These are phyloP conservation scores for Spheniscus mendiculus DNA, from an alignment of 2,113 vertebrate species.

Conservation along the genomic window DNA sequence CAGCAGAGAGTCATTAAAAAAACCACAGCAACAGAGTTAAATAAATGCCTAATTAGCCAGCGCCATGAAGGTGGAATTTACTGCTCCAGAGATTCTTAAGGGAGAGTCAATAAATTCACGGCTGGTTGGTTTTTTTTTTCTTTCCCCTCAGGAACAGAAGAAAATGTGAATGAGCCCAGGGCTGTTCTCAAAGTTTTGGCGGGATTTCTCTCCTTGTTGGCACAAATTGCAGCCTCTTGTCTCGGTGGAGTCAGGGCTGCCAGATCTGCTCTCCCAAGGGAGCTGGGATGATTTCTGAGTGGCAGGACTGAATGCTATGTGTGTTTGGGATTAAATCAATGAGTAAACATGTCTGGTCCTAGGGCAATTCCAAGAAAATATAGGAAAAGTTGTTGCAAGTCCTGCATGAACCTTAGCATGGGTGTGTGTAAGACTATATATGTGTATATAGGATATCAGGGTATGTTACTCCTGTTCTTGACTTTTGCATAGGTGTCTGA, in stretches of 20 bases:
- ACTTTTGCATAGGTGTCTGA: not conserved
- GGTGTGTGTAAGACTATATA: not conserved
- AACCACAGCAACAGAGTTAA: conserved; percentile 77
- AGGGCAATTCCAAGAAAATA: not conserved
- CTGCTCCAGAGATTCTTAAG: conserved; percentile 74
- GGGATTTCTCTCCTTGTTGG: conserved; percentile 53
- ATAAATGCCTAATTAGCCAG: conserved; percentile 85
- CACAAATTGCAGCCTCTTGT: not conserved
- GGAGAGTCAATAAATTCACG: conserved; percentile 82
- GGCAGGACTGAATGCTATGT: not conserved
- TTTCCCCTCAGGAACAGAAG: conserved; percentile 29
- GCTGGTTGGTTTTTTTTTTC: conserved; percentile 26
- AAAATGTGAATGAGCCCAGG: conserved; percentile 60
- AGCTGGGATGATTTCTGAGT: not conserved
- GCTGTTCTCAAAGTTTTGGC: conserved; percentile 50
- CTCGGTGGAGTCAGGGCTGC: not conserved
- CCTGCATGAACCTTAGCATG: not conserved
- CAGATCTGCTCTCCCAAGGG: not conserved
- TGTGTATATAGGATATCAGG: not conserved
- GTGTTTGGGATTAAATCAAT: not conserved
- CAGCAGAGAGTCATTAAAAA: conserved; percentile 78
- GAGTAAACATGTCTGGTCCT: not conserved
- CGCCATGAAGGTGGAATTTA: conserved; percentile 79
- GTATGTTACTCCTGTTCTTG: not conserved
- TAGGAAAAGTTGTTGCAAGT: not conserved